A percentile compares a stretch with the other conserved stretches of the same genome.
Evolutionary conservation across 2,797 vertebrate species (phyloP).

Genomic region (Sebastes umbrosus): DNA sequence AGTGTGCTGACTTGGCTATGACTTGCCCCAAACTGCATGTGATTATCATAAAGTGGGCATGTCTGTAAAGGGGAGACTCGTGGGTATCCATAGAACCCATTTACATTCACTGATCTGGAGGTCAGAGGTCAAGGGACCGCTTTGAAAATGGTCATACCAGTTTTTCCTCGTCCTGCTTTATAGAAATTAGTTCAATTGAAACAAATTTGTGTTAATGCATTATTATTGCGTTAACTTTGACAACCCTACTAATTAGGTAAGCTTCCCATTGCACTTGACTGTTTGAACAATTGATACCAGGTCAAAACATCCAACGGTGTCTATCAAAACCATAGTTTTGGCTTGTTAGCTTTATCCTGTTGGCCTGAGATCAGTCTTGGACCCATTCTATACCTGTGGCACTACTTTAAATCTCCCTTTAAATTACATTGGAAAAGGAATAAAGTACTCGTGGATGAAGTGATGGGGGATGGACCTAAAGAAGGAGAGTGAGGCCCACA

Average conservation of each 20-base stretch:
- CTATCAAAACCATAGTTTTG: not conserved
- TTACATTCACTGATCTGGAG: no score
- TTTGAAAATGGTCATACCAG: no score
- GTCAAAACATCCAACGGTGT: not conserved
- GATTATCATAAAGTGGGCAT: no score
- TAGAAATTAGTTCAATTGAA: no score
- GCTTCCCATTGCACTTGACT: not conserved
- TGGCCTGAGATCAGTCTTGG: not conserved
- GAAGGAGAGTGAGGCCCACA: not conserved
- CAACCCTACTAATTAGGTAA: not conserved
- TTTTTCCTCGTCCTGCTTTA: no score
- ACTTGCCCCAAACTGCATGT: no score
- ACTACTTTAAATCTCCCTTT: not conserved
- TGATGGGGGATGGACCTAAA: not conserved
- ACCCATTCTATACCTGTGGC: not conserved
- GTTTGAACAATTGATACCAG: not conserved
- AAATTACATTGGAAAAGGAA: slow-evolving; percentile 6
- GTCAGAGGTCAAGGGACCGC: no score
- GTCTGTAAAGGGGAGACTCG: no score
- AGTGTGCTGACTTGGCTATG: no score
- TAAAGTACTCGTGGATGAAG: not conserved
- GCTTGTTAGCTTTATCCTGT: not conserved
- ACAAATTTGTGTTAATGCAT: no score
- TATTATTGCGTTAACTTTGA: no score
- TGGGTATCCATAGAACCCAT: no score